These are phyloP conservation scores for Conistra vaccinii DNA, from an alignment of 2,888 invertebrate species.

Conservation along the genomic window DNA sequence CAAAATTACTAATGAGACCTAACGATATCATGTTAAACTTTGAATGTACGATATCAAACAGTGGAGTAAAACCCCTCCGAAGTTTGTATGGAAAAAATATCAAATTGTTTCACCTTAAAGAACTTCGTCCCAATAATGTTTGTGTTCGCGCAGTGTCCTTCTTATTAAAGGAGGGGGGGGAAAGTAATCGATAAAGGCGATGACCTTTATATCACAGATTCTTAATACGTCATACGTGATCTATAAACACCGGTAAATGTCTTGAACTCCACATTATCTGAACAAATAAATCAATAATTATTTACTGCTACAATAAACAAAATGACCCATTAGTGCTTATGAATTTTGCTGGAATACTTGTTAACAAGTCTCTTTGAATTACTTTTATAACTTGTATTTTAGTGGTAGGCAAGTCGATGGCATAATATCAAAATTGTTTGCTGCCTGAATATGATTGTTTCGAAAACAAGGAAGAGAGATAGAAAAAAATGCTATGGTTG, in stretches of 20 bases:
- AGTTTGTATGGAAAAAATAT: too few relatives aligned
- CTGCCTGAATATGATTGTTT: not conserved
- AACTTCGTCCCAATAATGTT: too few relatives aligned
- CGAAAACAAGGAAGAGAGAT: not conserved
- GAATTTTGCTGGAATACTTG: constrained; percentile 14
- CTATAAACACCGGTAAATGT: constrained; percentile 11
- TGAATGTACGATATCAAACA: too few relatives aligned
- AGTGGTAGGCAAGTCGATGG: not conserved
- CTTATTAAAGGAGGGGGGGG: not conserved
- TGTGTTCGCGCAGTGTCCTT: not conserved
- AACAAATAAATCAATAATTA: constrained; percentile 42
- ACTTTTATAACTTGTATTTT: not conserved
- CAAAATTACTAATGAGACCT: too few relatives aligned
- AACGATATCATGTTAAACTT: too few relatives aligned
- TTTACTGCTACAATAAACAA: constrained; percentile 39
- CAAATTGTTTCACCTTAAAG: too few relatives aligned
- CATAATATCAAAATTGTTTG: not conserved
- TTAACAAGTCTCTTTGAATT: not conserved
- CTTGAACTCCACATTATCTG: constrained; percentile 31
- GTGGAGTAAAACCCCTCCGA: too few relatives aligned
- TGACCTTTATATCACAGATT: not conserved
- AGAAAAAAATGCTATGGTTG: not conserved
- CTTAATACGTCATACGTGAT: not conserved
- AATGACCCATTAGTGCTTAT: constrained; percentile 43
- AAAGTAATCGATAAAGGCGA: not conserved